A percentile compares a stretch with the other conserved stretches of the same genome.
Evolutionary conservation across 2,113 vertebrate species (phyloP).

Genomic region (Rissa tridactyla): DNA sequence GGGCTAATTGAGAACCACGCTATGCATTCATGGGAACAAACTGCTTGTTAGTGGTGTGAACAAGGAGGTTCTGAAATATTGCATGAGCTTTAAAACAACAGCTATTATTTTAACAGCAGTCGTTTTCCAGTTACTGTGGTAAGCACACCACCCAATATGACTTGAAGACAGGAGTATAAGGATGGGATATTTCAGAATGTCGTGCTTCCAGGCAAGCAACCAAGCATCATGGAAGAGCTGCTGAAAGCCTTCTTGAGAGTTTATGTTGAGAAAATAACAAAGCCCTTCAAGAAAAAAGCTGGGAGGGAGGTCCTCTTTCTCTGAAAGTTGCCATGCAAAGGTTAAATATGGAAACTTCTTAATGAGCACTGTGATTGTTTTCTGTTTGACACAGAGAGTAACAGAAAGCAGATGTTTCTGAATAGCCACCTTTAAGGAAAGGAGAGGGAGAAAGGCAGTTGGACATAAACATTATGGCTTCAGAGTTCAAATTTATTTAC

Average conservation of each 20-base stretch:
- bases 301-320: conserved; percentile 23
- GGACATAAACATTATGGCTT: background rate
- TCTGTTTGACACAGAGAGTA: background rate
- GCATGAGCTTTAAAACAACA: background rate
- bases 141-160: background rate
- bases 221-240: background rate
- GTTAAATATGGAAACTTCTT: conserved; percentile 24
- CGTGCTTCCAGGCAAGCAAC: background rate
- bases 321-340: background rate
- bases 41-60: background rate
- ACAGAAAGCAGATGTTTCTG: conserved; percentile 33
- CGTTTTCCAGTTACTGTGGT: background rate
- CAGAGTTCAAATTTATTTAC: background rate
- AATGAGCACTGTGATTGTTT: conserved; percentile 11
- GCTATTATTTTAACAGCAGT: background rate
- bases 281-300: background rate
- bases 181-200: background rate
- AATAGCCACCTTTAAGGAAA: background rate
- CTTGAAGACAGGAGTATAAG: background rate
- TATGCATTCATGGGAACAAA: background rate
- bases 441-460: background rate
- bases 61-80: background rate
- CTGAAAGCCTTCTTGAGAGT: background rate
- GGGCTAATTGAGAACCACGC: background rate
- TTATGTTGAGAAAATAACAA: conserved; percentile 24